A percentile compares a stretch with the other conserved stretches of the same genome.
These are phyloP conservation scores for Hozukius guyotensis DNA, from an alignment of 2,797 vertebrate genomes.

Conservation along the genomic window DNA sequence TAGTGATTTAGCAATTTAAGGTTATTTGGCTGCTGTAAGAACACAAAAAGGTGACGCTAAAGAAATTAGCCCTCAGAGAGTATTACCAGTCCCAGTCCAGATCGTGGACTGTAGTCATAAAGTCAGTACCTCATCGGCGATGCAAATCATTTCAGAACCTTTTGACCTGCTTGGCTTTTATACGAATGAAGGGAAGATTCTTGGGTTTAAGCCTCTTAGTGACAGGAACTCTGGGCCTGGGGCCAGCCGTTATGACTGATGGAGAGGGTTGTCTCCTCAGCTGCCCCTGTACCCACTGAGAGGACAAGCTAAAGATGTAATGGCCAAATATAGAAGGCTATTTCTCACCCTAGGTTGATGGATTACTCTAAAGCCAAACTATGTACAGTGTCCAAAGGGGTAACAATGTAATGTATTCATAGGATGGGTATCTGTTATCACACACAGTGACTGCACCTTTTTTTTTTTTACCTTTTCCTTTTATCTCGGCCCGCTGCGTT, in stretches of 20 bases:
- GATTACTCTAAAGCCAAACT: conserved; percentile 90
- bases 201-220: conserved; percentile 93
- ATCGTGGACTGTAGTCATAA: conserved; percentile 56
- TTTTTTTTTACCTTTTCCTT: conserved; percentile 51
- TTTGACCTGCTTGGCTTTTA: conserved; percentile 94
- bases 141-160: conserved; percentile 94
- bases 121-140: conserved; percentile 87
- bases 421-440: conserved; percentile 56
- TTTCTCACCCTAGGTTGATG: conserved; percentile 92
- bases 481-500: background rate
- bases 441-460: conserved; percentile 36
- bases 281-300: conserved; percentile 83
- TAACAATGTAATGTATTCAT: conserved; percentile 74
- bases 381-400: conserved; percentile 80
- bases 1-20: conserved; percentile 14
- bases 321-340: conserved; percentile 93
- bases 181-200: conserved; percentile 92
- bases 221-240: conserved; percentile 90
- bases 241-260: conserved; percentile 90
- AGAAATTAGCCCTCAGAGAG: conserved; percentile 33
- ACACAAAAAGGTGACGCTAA: conserved; percentile 23
- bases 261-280: conserved; percentile 90
- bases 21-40: conserved; percentile 20
- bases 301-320: conserved; percentile 78
- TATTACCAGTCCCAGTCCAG: conserved; percentile 16